phyloP scores from a whole-genome alignment of 2,888 invertebrate species.

The Polyommatus iphigenia region DNA sequence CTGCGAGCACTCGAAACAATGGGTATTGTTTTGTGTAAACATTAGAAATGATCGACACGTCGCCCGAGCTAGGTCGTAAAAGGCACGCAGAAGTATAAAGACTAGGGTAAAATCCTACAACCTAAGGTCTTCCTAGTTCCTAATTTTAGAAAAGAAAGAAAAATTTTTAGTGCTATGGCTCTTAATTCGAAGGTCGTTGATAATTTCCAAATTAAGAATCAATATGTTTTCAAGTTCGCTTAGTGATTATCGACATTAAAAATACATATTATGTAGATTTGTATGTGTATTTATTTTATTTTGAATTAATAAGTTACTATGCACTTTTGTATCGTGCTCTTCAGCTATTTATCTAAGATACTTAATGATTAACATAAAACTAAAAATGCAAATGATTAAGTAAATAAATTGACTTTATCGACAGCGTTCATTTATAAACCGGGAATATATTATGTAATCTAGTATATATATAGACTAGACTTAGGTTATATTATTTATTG shows the following conservation, averaged over 20 bases:
- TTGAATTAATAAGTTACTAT: not conserved
- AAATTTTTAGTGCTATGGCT: not conserved
- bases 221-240: too few relatives aligned
- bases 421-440: not conserved
- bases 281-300: too few relatives aligned
- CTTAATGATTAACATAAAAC: not conserved
- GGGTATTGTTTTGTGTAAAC: not conserved
- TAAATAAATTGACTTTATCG: conserved; percentile 16
- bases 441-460: conserved; percentile 3
- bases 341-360: not conserved
- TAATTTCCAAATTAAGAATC: too few relatives aligned
- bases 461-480: conserved; percentile 12
- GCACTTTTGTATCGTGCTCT: not conserved
- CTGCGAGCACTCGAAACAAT: conserved; percentile 4
- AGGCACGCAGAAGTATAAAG: not conserved
- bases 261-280: too few relatives aligned
- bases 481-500: conserved; percentile 20
- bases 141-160: not conserved
- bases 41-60: not conserved
- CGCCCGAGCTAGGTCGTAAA: not conserved
- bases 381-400: conserved; percentile 15
- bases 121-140: not conserved
- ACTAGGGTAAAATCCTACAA: not conserved
- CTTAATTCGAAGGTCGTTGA: too few relatives aligned
- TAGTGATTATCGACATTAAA: too few relatives aligned